phyloP scores from a whole-genome alignment of 2,888 invertebrate species.

The Drosophila stalkeri region DNA sequence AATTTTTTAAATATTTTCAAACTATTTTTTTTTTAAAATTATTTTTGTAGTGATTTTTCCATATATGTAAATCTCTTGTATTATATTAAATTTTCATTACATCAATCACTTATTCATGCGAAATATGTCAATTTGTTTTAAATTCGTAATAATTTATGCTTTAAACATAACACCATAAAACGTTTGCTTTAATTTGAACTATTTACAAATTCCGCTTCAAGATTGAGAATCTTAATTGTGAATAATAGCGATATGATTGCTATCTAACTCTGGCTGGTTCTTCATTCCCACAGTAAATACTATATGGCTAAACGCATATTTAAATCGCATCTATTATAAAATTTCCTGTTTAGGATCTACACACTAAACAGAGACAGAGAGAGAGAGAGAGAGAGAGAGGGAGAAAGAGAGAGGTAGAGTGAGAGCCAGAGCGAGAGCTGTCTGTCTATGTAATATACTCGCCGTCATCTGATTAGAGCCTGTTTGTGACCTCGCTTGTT shows the following conservation, averaged over 20 bases:
- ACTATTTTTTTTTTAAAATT: neutral
- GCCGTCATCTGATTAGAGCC: slow-evolving; percentile 51
- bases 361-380: neutral
- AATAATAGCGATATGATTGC: slow-evolving; percentile 44
- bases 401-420: neutral
- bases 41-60: neutral
- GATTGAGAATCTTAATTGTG: slow-evolving; percentile 36
- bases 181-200: slow-evolving; percentile 14
- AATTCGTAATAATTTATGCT: neutral
- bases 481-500: slow-evolving; percentile 56
- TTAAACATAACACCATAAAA: neutral
- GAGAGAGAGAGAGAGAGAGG: slow-evolving; percentile 1
- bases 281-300: slow-evolving; percentile 54
- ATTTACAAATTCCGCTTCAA: slow-evolving; percentile 22
- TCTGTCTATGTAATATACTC: slow-evolving; percentile 38
- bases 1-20: too few species aligned
- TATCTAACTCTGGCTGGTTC: slow-evolving; percentile 13
- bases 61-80: too few species aligned
- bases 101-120: neutral
- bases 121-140: neutral
- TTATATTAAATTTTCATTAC: neutral
- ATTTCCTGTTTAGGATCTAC: slow-evolving; percentile 62
- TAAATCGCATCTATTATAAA: slow-evolving; percentile 54
- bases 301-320: slow-evolving; percentile 39
- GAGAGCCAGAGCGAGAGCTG: slow-evolving; percentile 1